A percentile compares a stretch with the other conserved stretches of the same genome.
These are phyloP conservation scores for Drosophila kokeensis DNA, from an alignment of 2,888 invertebrate genomes.

Conservation along the genomic window DNA sequence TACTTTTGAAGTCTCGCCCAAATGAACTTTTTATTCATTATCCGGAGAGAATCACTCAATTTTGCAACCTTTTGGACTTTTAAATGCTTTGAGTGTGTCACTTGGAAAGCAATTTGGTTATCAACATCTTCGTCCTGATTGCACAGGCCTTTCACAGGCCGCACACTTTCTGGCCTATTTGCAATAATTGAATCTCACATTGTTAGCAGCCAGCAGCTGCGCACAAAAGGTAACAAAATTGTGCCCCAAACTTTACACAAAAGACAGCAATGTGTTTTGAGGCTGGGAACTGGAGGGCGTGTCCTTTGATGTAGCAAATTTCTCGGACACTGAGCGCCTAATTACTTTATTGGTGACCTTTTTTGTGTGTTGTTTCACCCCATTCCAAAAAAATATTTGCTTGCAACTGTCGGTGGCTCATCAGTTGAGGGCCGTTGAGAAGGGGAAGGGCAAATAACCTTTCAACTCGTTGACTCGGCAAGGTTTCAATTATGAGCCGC, in stretches of 20 bases:
- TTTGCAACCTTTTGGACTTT: conserved; percentile 45
- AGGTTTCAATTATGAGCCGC: conserved; percentile 69
- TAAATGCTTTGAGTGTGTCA: conserved; percentile 51
- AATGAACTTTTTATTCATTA: conserved; percentile 32
- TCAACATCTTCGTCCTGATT: conserved; percentile 56
- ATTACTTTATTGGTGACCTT: conserved; percentile 80
- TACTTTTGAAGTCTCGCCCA: not conserved
- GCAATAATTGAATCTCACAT: conserved; percentile 69
- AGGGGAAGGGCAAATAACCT: conserved; percentile 49
- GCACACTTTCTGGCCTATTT: conserved; percentile 57
- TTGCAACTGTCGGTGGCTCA: conserved; percentile 35
- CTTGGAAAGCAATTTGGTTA: conserved; percentile 61
- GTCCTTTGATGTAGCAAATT: conserved; percentile 78
- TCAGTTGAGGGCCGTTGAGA: conserved; percentile 12
- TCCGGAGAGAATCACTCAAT: conserved; percentile 51
- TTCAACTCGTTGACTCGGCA: conserved; percentile 68
- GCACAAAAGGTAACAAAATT: conserved; percentile 60
- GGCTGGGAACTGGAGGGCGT: conserved; percentile 11
- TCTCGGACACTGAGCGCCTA: conserved; percentile 80
- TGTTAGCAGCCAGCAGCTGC: conserved; percentile 43
- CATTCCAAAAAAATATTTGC: conserved; percentile 30
- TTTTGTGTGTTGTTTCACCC: conserved; percentile 34
- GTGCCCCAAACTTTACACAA: conserved; percentile 53
- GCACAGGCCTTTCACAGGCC: conserved; percentile 37
- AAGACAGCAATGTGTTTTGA: conserved; percentile 38